Evolutionary conservation across 2,888 invertebrate species (phyloP).

Genomic region (Lycocerus yunnanus): DNA sequence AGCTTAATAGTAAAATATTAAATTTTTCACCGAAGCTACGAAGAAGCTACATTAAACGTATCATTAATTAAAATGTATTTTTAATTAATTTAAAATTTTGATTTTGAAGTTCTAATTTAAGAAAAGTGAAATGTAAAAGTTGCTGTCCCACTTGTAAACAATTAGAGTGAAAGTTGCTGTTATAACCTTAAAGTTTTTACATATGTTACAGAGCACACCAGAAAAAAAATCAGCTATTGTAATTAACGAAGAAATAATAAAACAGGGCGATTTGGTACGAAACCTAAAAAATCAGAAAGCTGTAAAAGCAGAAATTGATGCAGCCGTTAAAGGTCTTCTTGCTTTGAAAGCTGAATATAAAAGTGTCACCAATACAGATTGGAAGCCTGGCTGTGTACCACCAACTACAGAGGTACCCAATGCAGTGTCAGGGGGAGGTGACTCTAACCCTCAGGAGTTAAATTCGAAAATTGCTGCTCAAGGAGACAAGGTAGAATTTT

Average conservation of each 20-base stretch:
- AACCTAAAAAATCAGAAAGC: constrained; percentile 71
- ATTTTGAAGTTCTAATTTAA: background rate
- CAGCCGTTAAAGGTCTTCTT: constrained; percentile 62
- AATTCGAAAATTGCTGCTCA: constrained; percentile 54
- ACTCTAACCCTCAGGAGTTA: constrained; percentile 50
- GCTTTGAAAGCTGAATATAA: constrained; percentile 64
- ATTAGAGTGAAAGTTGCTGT: background rate
- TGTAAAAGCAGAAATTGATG: constrained; percentile 63
- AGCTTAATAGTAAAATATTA: too few species aligned
- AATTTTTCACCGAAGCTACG: too few species aligned
- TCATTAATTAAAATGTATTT: too few species aligned
- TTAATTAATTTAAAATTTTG: too few species aligned
- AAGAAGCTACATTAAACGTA: too few species aligned
- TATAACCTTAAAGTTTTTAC: background rate
- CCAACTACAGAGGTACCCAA: background rate
- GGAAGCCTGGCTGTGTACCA: constrained; percentile 56
- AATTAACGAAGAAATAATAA: constrained; percentile 54
- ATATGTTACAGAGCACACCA: background rate
- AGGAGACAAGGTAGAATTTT: constrained; percentile 56
- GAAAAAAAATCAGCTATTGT: background rate
- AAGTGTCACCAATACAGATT: constrained; percentile 61
- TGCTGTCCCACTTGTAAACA: background rate
- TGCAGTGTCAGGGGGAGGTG: background rate
- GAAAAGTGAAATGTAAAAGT: background rate
- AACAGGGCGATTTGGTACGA: constrained; percentile 71